A percentile compares a stretch with the other conserved stretches of the same genome.
Evolutionary conservation across 2,888 invertebrate genomes (phyloP).

Genomic region (Bruchidius siliquastri): DNA sequence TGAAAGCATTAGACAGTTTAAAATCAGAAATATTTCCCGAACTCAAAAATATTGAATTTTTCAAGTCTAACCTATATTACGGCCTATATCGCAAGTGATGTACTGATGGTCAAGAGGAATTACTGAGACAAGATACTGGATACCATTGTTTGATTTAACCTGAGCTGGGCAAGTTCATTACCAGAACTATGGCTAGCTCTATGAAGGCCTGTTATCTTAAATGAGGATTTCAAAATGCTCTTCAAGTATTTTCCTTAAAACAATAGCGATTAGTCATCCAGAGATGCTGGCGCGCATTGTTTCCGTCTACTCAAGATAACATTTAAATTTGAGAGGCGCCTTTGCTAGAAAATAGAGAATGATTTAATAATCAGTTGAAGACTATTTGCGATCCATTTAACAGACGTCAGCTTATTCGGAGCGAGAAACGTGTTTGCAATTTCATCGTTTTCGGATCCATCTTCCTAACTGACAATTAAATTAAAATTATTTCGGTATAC

Average conservation of each 20-base stretch:
- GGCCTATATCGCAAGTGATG: too few relatives aligned
- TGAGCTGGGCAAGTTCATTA: too few relatives aligned
- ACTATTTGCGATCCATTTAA: slow-evolving; percentile 19
- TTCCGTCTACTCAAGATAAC: not conserved
- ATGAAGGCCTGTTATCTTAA: not conserved
- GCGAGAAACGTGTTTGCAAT: slow-evolving; percentile 1
- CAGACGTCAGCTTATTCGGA: slow-evolving; percentile 10
- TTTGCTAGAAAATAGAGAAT: slow-evolving; percentile 6
- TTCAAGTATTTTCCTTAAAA: not conserved
- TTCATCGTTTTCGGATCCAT: not conserved
- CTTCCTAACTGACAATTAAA: slow-evolving; percentile 1
- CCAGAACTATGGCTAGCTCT: not conserved
- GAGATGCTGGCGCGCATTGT: not conserved
- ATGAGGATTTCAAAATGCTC: not conserved
- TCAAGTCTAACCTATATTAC: too few relatives aligned
- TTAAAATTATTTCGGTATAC: slow-evolving; percentile 2
- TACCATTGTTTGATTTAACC: too few relatives aligned
- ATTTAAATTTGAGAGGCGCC: slow-evolving; percentile 2
- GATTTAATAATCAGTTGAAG: slow-evolving; percentile 18
- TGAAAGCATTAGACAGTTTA: too few relatives aligned
- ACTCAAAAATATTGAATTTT: too few relatives aligned
- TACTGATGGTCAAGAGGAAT: too few relatives aligned
- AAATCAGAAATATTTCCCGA: too few relatives aligned
- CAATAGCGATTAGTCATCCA: not conserved
- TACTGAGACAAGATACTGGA: too few relatives aligned